Conservation (phyloP, 2,113 vertebrate species). For the Plestiodon gilberti region DNA sequence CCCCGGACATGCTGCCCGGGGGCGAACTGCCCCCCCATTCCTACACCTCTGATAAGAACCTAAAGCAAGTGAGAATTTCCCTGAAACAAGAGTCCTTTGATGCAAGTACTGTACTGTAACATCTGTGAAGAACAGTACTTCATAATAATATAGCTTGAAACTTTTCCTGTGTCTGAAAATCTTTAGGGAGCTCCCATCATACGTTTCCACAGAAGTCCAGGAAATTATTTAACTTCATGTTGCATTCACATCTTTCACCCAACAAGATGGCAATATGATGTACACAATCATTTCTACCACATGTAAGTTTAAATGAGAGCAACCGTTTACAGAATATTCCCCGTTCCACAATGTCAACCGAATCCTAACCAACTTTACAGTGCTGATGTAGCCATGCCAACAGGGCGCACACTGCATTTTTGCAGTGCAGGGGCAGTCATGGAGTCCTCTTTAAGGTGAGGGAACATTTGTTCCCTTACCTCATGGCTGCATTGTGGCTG, state of each 20-base stretch:
- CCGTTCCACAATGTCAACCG: no score
- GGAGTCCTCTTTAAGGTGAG: no score
- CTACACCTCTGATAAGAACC: no score
- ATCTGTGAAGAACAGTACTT: neutral
- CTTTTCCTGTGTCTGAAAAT: neutral
- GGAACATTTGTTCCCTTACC: no score
- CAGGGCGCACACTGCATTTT: no score
- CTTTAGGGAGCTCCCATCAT: neutral
- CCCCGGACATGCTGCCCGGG: no score
- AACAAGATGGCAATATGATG: neutral
- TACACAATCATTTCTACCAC: neutral
- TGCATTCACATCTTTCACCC: accelerated
- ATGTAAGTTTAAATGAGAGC: neutral
- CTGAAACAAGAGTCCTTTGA: accelerated
- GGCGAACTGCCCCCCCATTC: no score
- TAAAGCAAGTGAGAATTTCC: neutral
- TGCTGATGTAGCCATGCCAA: no score
- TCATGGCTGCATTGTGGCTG: no score
- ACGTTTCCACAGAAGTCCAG: neutral
- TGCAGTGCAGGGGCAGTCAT: no score
- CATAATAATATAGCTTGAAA: neutral
- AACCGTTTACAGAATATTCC: no score
- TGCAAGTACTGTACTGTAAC: neutral
- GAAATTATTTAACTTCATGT: neutral
- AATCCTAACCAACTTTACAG: no score